A percentile compares a stretch with the other conserved stretches of the same genome.
These are phyloP conservation scores for Syritta pipiens DNA, from an alignment of 2,888 invertebrate species.

Conservation along the genomic window DNA sequence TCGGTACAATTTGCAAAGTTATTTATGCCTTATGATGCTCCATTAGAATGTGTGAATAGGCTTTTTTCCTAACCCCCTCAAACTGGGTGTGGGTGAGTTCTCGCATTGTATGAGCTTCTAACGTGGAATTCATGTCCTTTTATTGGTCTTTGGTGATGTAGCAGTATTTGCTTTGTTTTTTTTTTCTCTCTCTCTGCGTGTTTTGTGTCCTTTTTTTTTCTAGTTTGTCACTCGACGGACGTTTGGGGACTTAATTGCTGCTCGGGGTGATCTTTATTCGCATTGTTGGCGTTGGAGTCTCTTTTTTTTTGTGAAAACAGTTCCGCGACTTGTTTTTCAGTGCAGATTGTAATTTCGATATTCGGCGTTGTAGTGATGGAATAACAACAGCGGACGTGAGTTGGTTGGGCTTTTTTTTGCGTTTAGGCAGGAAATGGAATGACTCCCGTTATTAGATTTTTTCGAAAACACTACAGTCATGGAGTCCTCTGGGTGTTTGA, in stretches of 20 bases:
- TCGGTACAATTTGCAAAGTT: constrained; percentile 66
- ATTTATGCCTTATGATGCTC: constrained; percentile 65
- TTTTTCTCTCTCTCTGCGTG: neutral
- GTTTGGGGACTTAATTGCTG: constrained; percentile 39
- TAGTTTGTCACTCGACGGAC: constrained; percentile 40
- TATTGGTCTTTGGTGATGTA: constrained; percentile 60
- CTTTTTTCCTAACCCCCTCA: constrained; percentile 25
- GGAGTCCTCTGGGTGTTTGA: too few species aligned
- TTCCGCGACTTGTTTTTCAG: too few species aligned
- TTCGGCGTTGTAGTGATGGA: too few species aligned
- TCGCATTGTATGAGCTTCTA: constrained; percentile 41
- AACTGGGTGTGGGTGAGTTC: too few species aligned
- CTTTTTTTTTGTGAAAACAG: too few species aligned
- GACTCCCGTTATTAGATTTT: too few species aligned
- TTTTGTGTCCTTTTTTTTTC: constrained; percentile 14
- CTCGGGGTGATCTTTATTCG: constrained; percentile 55
- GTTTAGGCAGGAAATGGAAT: too few species aligned
- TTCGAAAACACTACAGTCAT: too few species aligned
- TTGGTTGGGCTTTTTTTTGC: too few species aligned
- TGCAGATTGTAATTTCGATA: too few species aligned
- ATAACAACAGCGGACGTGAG: too few species aligned
- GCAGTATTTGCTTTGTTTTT: constrained; percentile 17
- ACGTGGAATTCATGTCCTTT: constrained; percentile 61
- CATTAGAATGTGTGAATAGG: constrained; percentile 67
- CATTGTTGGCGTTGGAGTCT: too few species aligned